Evolutionary conservation across 1,140 invertebrate genomes (phyloP).

Genomic region (Linepithema humile): DNA sequence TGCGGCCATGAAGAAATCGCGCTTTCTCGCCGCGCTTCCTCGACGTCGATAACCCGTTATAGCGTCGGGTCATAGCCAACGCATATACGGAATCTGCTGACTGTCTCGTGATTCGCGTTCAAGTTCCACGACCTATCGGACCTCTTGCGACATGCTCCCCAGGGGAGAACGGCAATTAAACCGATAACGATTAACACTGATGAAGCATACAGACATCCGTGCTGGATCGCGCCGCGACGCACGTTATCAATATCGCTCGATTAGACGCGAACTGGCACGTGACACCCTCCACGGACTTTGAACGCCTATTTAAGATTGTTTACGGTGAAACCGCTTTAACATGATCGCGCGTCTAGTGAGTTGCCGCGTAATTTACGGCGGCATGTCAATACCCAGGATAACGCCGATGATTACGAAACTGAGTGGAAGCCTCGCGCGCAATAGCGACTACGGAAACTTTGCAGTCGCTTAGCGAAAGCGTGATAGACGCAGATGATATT

Average conservation of each 20-base stretch:
- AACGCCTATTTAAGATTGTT: constrained; percentile 77
- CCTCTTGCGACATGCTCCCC: constrained; percentile 77
- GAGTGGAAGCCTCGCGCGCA: neutral
- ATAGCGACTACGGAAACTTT: constrained; percentile 40
- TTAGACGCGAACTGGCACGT: constrained; percentile 72
- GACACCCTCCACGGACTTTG: constrained; percentile 79
- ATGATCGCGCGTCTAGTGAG: constrained; percentile 6
- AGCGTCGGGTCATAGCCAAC: neutral
- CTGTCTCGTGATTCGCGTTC: constrained; percentile 72
- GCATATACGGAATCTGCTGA: constrained; percentile 53
- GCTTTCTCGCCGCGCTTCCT: constrained; percentile 2
- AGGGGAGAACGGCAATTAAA: constrained; percentile 79
- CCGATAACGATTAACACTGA: constrained; percentile 70
- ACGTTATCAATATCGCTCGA: constrained; percentile 69
- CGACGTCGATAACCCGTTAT: constrained; percentile 21
- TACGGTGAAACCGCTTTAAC: constrained; percentile 62
- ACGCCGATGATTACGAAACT: constrained; percentile 23
- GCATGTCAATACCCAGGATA: constrained; percentile 20
- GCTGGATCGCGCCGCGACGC: constrained; percentile 48
- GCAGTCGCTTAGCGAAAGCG: neutral
- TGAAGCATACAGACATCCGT: neutral
- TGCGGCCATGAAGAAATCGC: neutral
- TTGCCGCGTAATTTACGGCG: constrained; percentile 40
- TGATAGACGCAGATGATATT: neutral
- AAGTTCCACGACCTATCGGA: constrained; percentile 70